Evolutionary conservation across 2,797 vertebrate species (phyloP).

Genomic region (Glyptemys insculpta): DNA sequence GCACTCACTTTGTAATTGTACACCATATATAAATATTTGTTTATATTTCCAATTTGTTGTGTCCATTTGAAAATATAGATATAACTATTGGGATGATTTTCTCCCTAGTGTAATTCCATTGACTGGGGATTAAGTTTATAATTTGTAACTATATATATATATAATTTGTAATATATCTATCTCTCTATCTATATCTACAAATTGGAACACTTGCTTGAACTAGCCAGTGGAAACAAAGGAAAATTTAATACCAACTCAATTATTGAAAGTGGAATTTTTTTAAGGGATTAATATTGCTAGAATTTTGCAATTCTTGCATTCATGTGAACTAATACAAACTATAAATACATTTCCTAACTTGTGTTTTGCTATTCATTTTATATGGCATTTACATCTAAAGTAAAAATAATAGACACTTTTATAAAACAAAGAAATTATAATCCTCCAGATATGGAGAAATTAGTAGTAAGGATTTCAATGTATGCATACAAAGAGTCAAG

Average conservation of each 20-base stretch:
- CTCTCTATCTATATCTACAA: rapidly evolving
- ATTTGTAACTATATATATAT: not conserved
- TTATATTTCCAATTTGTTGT: not conserved
- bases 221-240: not conserved
- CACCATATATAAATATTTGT: not conserved
- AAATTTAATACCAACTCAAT: not conserved
- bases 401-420: not conserved
- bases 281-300: not conserved
- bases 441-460: rapidly evolving
- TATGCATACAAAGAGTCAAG: not conserved
- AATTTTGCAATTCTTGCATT: not conserved
- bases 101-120: not conserved
- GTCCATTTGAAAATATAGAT: not conserved
- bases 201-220: not conserved
- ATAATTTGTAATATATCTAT: not conserved
- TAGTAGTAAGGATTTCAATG: not conserved
- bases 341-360: not conserved
- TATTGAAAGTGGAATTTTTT: not conserved
- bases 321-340: not conserved
- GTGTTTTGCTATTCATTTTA: not conserved
- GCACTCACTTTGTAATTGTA: not conserved
- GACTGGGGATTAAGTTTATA: not conserved
- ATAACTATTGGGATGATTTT: not conserved
- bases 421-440: not conserved
- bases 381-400: rapidly evolving